A percentile compares a stretch with the other conserved stretches of the same genome.
Conservation (phyloP, 2,113 vertebrate genomes). For the Stomatorhinus ivindoensis region DNA sequence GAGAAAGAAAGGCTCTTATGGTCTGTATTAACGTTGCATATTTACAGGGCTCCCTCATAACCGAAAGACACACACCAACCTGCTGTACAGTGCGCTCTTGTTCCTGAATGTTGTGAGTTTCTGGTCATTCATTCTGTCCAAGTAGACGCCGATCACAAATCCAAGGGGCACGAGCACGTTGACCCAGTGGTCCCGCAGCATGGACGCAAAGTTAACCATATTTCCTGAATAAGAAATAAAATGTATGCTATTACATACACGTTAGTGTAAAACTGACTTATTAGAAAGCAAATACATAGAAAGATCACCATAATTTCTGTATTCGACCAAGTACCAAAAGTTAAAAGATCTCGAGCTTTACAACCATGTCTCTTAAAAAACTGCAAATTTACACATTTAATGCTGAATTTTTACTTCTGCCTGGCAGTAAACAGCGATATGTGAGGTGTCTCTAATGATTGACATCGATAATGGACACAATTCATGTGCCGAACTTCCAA, state of each 20-base stretch:
- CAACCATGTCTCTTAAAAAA: background rate
- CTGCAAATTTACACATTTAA: background rate
- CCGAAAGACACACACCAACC: slow-evolving; percentile 54
- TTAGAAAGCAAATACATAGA: background rate
- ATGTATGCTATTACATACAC: background rate
- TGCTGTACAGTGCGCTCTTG: slow-evolving; percentile 76
- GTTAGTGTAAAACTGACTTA: background rate
- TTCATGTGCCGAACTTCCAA: background rate
- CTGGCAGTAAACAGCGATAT: background rate
- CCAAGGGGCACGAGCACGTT: slow-evolving; percentile 75
- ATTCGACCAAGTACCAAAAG: background rate
- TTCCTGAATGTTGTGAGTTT: slow-evolving; percentile 78
- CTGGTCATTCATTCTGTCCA: slow-evolving; percentile 72
- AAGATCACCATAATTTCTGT: background rate
- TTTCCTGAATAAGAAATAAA: slow-evolving; percentile 37
- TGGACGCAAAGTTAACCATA: slow-evolving; percentile 66
- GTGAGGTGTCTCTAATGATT: background rate
- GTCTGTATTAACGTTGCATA: background rate
- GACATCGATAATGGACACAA: background rate
- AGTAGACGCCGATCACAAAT: slow-evolving; percentile 74
- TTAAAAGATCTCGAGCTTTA: background rate
- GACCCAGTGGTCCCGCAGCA: slow-evolving; percentile 70
- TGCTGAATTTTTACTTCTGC: background rate
- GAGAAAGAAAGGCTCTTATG: background rate
- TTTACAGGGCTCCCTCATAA: background rate